Base-by-base conservation (phyloP, 2,888 invertebrate species). In the Mellilla xanthometata region DNA sequence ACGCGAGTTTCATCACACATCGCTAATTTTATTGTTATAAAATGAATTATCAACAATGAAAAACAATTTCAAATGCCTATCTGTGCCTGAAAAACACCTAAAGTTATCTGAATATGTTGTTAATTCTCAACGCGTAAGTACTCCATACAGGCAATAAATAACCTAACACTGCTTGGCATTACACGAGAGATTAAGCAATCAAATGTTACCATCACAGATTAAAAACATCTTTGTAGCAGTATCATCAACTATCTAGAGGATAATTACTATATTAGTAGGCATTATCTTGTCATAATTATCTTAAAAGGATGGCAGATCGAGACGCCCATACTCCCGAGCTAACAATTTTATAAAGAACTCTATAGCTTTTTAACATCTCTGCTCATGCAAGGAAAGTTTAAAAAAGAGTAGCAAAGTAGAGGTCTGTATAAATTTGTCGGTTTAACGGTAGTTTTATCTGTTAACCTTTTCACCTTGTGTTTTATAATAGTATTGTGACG, bases 401-500 rank as follows among this genome's bases (percentile, higher is more conserved):
- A 29, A 30, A 34, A 23, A 7, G 12, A 5, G 30, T 26, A 35
- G 30, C 19, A 30, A 11, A n/a, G 8, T 10, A 12, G 35, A 24
- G 42, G 26, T 31, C 24, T 13, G 26, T 26, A 12, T 27, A 27
- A 36, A 13, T 10, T 36, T 43, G 42, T 43, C 15, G 15, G 13
- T 11, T 15, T 56, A 56, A 49, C 56, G 47, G 56, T 49, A 35
- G 33, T 48, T 38, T 56, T 52, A 56, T 56, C 53, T 43, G 35
- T 35, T 46, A 47, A 54, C 54, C 56, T 54, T 26, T 53, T 54
- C 48, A 52, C 52, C 54, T 54, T 36, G 23, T 28, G 36, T 49
- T 48, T 41, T 49, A 32, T 42, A 39, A 39, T 39, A 39, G 40
- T 42, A 36, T 38, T 36, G 36, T 52, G 47, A 42, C 35, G 50